Base-by-base conservation (phyloP, 2,888 invertebrate species). In the Nemotelus nigrinus region DNA sequence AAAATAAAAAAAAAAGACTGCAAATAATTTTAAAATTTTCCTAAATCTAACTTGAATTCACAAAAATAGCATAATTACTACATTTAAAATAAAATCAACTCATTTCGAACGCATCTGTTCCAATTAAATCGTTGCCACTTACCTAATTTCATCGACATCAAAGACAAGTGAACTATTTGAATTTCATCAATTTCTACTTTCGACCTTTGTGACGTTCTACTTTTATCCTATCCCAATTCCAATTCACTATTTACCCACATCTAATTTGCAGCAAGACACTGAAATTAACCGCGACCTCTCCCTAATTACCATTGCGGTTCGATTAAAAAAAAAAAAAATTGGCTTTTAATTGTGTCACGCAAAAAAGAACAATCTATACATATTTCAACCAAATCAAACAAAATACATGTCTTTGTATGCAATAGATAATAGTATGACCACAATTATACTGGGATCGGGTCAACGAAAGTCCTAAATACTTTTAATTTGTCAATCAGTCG, bases 391-490 rank as follows among this genome's bases (percentile, higher is more conserved):
- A 25, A 25, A 25, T 25, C 25, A 25, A 25, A 25, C 25, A 25
- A 25, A 25, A 25, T 25, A 25, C 25, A 25, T 25, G 25, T 25
- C 25, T 25, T 25, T 25, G 0, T 25, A 25, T 1, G 25, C 25
- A 25, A 25, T 10, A 65, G 65, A 65, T 65, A 65, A 47, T 65
- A 25, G 67, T 7, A 48, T 43, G 60, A 60, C 60, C 2, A 60
- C 25, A 25, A 25, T 25, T 25, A 60, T 60, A 39, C 41, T 7
- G 25, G 60, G 67, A 5, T 25, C n/a, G 50, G 67, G 67, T 68
- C 67, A 68, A 48, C 67, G 67, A 65, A 63, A 75, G 76, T 57
- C 76, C 65, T 76, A 76, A 65, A 65, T 76, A 76, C 63, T 76
- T 76, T 47, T 76, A 67, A 67, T 67, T 50, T 67, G 76, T 67